Evolutionary conservation across 2,113 vertebrate species (phyloP).

Genomic region (Thomomys bottae): DNA sequence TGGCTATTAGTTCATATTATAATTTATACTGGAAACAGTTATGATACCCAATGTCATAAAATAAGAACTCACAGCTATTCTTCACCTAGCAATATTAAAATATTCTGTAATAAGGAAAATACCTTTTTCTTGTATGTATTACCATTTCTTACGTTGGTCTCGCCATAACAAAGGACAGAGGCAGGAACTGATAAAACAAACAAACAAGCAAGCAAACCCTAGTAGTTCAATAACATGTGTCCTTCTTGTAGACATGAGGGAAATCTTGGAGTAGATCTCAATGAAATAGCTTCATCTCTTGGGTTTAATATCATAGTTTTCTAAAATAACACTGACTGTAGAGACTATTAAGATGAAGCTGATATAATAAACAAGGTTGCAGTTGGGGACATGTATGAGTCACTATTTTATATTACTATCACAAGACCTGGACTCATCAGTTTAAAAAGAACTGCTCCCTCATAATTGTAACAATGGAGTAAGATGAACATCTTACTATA

Average conservation of each 20-base stretch:
- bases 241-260: neutral
- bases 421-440: neutral
- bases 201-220: no score
- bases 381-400: neutral
- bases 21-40: conserved; percentile 28
- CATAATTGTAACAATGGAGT: neutral
- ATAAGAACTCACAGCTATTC: neutral
- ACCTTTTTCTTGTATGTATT: neutral
- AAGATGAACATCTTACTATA: neutral
- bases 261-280: neutral
- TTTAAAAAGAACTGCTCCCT: neutral
- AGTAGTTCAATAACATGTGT: neutral
- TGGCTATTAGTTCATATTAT: neutral
- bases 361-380: neutral
- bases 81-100: conserved; percentile 41
- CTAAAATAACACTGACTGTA: neutral
- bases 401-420: neutral
- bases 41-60: neutral
- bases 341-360: neutral
- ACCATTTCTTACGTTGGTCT: neutral
- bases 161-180: neutral
- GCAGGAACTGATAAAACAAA: neutral
- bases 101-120: neutral
- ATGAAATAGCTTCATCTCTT: neutral
- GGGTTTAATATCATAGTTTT: neutral